phyloP scores from a whole-genome alignment of 2,797 vertebrate genomes.

The Epinephelus coioides region DNA sequence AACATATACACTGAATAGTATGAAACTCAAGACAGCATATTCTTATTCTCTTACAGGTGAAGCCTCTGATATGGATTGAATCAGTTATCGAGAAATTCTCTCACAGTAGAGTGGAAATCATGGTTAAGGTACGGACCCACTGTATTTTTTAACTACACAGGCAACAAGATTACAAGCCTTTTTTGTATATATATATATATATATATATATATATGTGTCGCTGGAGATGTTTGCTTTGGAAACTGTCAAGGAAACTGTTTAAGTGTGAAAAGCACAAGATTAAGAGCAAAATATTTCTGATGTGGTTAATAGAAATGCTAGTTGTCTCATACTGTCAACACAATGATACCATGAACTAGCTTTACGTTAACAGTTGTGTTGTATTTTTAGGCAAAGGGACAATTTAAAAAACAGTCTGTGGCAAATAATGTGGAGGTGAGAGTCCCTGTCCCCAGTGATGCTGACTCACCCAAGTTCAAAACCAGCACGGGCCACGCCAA shows the following conservation, averaged over 20 bases:
- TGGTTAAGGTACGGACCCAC: conserved; percentile 90
- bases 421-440: conserved; percentile 95
- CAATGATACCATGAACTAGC: background rate
- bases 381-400: conserved; percentile 91
- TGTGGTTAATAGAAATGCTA: background rate
- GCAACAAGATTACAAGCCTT: background rate
- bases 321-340: too few species aligned
- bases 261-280: background rate
- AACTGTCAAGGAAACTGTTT: background rate
- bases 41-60: conserved; percentile 84
- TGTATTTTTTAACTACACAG: background rate
- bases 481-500: conserved; percentile 92
- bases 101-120: conserved; percentile 95
- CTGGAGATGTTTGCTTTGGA: background rate
- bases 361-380: conserved; percentile 4
- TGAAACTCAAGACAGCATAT: background rate
- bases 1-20: background rate
- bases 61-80: conserved; percentile 97
- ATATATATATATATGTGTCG: background rate
- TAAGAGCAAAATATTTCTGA: background rate
- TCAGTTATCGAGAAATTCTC: conserved; percentile 96
- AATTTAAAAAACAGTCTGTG: conserved; percentile 98
- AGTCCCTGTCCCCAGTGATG: conserved; percentile 95
- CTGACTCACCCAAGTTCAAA: conserved; percentile 95
- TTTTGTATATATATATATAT: background rate